Evolutionary conservation across 2,888 invertebrate species (phyloP).

Genomic region (Drosophila peninsularis): DNA sequence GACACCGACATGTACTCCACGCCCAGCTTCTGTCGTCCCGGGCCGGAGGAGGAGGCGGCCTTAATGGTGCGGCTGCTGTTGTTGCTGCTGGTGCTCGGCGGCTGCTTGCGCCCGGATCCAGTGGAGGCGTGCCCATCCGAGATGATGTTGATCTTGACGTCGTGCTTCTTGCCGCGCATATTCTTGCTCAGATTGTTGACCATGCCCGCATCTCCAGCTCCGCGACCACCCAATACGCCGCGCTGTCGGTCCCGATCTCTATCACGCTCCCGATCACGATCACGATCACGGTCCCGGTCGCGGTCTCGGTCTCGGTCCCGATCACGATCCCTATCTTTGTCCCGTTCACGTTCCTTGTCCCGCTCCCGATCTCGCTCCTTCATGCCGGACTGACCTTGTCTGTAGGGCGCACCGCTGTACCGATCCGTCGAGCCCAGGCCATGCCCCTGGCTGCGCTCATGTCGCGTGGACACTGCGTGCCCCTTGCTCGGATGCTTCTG

Average conservation of each 20-base stretch:
- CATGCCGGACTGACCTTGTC: conserved; percentile 48
- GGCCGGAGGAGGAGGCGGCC: neutral
- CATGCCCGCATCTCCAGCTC: conserved; percentile 66
- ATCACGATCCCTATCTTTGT: conserved; percentile 28
- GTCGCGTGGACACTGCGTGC: conserved; percentile 21
- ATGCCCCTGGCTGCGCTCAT: conserved; percentile 54
- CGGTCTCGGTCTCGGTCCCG: conserved; percentile 34
- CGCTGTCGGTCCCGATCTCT: conserved; percentile 41
- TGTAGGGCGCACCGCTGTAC: conserved; percentile 49
- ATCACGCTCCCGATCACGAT: conserved; percentile 30
- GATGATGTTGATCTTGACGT: conserved; percentile 83
- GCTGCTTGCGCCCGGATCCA: conserved; percentile 42
- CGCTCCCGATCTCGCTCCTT: conserved; percentile 35
- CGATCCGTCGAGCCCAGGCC: conserved; percentile 37
- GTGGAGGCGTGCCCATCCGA: conserved; percentile 72
- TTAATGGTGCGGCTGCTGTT: conserved; percentile 39
- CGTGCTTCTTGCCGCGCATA: conserved; percentile 74
- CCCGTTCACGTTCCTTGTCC: conserved; percentile 18
- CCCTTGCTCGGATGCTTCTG: conserved; percentile 21
- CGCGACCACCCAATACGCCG: conserved; percentile 47
- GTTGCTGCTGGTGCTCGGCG: conserved; percentile 35
- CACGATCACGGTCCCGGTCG: conserved; percentile 28
- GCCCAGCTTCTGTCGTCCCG: conserved; percentile 58
- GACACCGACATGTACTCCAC: conserved; percentile 73
- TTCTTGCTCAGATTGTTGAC: conserved; percentile 74